Conservation (phyloP, 1,140 invertebrate species). For the Pectinophora gossypiella region DNA sequence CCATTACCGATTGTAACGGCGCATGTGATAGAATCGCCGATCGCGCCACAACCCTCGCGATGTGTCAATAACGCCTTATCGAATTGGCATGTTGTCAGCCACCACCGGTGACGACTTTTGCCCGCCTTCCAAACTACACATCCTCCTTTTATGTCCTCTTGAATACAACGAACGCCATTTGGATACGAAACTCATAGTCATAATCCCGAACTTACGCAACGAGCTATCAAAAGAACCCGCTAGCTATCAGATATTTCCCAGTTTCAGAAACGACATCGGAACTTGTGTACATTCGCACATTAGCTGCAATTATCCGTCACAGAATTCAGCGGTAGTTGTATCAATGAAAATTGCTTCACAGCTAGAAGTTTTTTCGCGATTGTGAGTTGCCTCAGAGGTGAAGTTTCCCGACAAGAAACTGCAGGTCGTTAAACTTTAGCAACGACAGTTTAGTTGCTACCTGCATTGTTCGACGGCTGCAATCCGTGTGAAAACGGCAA, state of each 20-base stretch:
- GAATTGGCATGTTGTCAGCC: constrained; percentile 30
- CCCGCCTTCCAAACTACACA: constrained; percentile 10
- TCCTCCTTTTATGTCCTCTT: constrained; percentile 2
- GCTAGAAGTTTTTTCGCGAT: background rate
- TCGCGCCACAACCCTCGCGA: constrained; percentile 30
- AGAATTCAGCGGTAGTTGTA: background rate
- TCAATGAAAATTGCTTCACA: background rate
- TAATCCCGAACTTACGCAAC: too few species aligned
- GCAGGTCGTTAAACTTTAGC: constrained; percentile 46
- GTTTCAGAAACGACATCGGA: too few species aligned
- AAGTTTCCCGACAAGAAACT: constrained; percentile 12
- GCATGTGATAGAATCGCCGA: constrained; percentile 56
- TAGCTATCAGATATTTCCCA: too few species aligned
- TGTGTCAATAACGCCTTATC: constrained; percentile 59
- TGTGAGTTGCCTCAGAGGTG: background rate
- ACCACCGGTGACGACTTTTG: constrained; percentile 7
- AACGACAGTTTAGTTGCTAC: constrained; percentile 44
- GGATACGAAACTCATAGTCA: background rate
- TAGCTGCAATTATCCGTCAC: background rate
- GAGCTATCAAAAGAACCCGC: too few species aligned
- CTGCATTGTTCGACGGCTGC: constrained; percentile 57
- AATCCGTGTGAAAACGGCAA: constrained; percentile 58
- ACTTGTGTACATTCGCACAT: too few species aligned
- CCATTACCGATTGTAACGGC: constrained; percentile 69
- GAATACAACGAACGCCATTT: background rate